A percentile compares a stretch with the other conserved stretches of the same genome.
Evolutionary conservation across 2,113 vertebrate species (phyloP).

Genomic region (Litocranius walleri): DNA sequence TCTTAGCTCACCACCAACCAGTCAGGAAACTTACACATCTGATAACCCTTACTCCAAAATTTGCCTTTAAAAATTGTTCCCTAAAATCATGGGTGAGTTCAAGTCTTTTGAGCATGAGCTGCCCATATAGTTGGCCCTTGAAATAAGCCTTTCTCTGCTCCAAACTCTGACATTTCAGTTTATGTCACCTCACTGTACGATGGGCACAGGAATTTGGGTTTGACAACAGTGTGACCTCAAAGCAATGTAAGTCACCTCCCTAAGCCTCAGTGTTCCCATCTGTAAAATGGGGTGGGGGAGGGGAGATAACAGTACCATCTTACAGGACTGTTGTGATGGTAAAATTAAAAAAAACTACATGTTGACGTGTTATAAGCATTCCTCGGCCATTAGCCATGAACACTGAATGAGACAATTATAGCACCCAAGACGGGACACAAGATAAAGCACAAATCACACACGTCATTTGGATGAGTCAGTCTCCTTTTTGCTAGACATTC

Average conservation of each 20-base stretch:
- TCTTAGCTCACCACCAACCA: background rate
- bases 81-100: background rate
- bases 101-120: background rate
- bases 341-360: background rate
- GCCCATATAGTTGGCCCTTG: background rate
- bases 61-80: background rate
- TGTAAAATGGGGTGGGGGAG: background rate
- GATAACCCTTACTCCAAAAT: background rate
- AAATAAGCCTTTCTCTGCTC: background rate
- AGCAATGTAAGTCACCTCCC: background rate
- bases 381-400: background rate
- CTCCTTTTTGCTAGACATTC: background rate
- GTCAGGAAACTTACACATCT: background rate
- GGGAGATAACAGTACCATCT: no score
- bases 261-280: background rate
- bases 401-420: background rate
- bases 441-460: background rate
- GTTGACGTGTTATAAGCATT: accelerated
- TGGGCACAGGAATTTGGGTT: background rate
- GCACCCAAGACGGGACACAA: background rate
- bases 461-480: background rate
- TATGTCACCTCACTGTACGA: background rate
- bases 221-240: background rate
- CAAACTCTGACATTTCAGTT: background rate
- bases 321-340: background rate